Evolutionary conservation across 2,797 vertebrate genomes (phyloP), one percentile per base, ranked within the genome.

Genomic region (Australoheros facetus): DNA sequence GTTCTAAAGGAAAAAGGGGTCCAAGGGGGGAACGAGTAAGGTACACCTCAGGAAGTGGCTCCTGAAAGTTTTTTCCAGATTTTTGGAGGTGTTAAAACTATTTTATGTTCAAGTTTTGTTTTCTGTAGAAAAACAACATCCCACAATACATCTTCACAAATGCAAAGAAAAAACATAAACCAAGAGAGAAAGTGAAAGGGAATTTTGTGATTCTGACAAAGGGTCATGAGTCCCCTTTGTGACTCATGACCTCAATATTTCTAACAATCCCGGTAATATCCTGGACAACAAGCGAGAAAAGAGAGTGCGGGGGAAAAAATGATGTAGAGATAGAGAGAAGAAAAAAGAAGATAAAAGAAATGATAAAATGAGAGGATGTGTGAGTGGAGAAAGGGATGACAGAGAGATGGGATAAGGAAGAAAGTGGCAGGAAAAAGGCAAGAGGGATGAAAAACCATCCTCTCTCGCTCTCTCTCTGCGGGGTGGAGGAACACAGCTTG

Each of bases 401-500:
- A 78, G 48, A 73, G 53, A 77, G 66, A 51, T 9, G n/a, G 57
- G 59, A 78, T 56, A 2, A 78, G 66, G 13, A 45, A 70, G 62
- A 66, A 79, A 72, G 60, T n/a, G 79, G 60, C 26, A 76, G 75
- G 53, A 66, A 79, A 78, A 80, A 75, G 74, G 79, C 51, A 0
- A 58, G 66, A 81, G 23, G 77, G 71, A 83, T 79, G 75, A 81
- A 78, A 78, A 84, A 87, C 56, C 6, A 0, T 26, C 81, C 56
- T 73, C 69, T 69, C 72, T 42, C 55, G 60, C 53, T 28, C 57
- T 51, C 73, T n/a, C 83, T 88, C 81, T 73, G 88, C 80, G 78
- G 85, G 78, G 84, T 71, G 79, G 90, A 90, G 55, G 84, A 88
- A 86, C 89, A 90, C 89, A 92, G 89, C 87, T 83, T 84, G 88